Evolutionary conservation across 2,113 vertebrate genomes (phyloP), one percentile per base, ranked within the genome.

Genomic region (Hippocampus barbouri): DNA sequence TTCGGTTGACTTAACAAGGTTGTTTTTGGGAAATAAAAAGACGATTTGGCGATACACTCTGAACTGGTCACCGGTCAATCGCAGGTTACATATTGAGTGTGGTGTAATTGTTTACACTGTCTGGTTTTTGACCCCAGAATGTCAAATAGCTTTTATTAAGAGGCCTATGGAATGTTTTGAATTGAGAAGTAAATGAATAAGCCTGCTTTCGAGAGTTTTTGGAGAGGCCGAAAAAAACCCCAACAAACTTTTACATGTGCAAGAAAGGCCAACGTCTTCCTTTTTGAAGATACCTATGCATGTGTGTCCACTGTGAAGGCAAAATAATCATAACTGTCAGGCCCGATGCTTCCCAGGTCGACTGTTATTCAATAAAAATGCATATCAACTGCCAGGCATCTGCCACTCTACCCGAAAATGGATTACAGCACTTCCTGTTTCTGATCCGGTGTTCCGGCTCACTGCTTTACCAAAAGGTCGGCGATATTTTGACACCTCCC

Each of bases 371-470:
- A 34, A 40, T 79, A 59, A 40, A 56, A 1, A 14, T 4, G 11
- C 54, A 20, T 66, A 70, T 83, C n/a, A 76, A 63, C 68, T 54
- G 1, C 0, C 53, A 21, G 75, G 70, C 66, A 66, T 74, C 68
- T 69, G 78, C 67, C 41, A 63, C 71, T 71, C 25, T 82, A 79
- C 74, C 76, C 78, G 66, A 56, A 81, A 83, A 34, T 69, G 43
- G 70, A 83, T 79, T 70, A 77, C 7, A 10, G 23, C 1, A 27
- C 57, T 30, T 74, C 70, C 77, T 79, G 74, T 20, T 59, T 34
- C 65, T 38, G 53, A 20, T 30, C 49, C 7, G 1, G 10, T n/a
- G n/a, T 45, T 66, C 41, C 63, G n/a, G n/a, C 11, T 66, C 21
- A 16, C 14, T 14, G 40, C n/a, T 43, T 65, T 12, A 45, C n/a